Evolutionary conservation across 2,888 invertebrate species (phyloP).

Genomic region (Anodontia alba): DNA sequence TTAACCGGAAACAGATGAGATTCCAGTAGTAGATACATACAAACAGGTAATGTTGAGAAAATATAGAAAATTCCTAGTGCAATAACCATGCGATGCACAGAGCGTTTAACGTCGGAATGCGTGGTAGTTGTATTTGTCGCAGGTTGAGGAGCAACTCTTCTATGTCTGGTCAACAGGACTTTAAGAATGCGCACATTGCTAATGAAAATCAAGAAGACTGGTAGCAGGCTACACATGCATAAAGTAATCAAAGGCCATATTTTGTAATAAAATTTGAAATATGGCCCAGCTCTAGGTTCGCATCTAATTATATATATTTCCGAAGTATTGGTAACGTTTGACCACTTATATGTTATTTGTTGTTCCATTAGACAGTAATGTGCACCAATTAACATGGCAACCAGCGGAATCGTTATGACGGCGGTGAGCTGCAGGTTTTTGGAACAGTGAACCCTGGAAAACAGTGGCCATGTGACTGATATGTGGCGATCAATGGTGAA

Average conservation of each 20-base stretch:
- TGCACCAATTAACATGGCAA: background rate
- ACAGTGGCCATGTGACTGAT: background rate
- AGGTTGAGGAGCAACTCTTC: background rate
- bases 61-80: background rate
- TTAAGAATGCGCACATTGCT: background rate
- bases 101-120: background rate
- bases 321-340: constrained; percentile 8
- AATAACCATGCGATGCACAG: background rate
- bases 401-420: background rate
- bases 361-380: constrained; percentile 10
- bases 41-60: constrained; percentile 1
- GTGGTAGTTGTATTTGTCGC: background rate
- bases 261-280: constrained; percentile 9
- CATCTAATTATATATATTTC: constrained; percentile 2
- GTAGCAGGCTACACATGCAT: background rate
- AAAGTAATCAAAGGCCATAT: background rate
- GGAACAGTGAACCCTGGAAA: background rate
- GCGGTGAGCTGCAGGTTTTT: background rate
- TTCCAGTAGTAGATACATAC: constrained; percentile 5
- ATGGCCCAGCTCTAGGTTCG: background rate
- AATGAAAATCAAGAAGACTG: background rate
- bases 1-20: background rate
- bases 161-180: background rate
- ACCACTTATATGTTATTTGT: background rate
- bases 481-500: constrained; percentile 8